These are phyloP conservation scores for Drosophila sturtevanti DNA, from an alignment of 1,140 invertebrate genomes.

Conservation along the genomic window DNA sequence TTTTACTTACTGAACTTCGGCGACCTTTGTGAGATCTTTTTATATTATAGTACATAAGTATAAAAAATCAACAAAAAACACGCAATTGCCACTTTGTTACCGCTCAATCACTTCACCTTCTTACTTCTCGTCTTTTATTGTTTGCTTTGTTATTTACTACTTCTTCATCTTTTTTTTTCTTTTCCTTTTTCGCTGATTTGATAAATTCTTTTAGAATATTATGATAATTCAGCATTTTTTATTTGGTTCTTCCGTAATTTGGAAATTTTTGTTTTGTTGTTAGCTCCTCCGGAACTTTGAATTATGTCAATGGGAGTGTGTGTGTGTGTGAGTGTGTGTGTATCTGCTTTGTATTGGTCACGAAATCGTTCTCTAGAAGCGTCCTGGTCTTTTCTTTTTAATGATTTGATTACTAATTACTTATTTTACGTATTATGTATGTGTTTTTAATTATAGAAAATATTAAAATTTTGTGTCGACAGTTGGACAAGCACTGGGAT, in stretches of 20 bases:
- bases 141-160: conserved; percentile 6
- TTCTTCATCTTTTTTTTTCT: conserved; percentile 5
- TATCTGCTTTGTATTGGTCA: neutral
- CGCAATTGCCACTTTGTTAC: too few relatives aligned
- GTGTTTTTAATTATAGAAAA: too few relatives aligned
- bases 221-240: conserved; percentile 44
- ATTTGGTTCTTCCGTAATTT: conserved; percentile 13
- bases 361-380: neutral
- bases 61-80: too few relatives aligned
- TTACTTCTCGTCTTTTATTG: conserved; percentile 4
- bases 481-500: neutral
- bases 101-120: neutral
- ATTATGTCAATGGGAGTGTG: neutral
- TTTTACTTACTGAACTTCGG: neutral
- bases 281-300: neutral
- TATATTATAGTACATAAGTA: too few relatives aligned
- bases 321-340: neutral
- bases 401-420: neutral
- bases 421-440: neutral
- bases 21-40: too few relatives aligned
- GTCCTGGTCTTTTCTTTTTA: neutral
- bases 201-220: conserved; percentile 64
- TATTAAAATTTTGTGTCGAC: neutral
- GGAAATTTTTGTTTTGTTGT: conserved; percentile 23
- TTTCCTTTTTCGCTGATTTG: conserved; percentile 14